These are phyloP conservation scores for Nyctibius grandis DNA, from an alignment of 2,797 vertebrate genomes.

Conservation along the genomic window DNA sequence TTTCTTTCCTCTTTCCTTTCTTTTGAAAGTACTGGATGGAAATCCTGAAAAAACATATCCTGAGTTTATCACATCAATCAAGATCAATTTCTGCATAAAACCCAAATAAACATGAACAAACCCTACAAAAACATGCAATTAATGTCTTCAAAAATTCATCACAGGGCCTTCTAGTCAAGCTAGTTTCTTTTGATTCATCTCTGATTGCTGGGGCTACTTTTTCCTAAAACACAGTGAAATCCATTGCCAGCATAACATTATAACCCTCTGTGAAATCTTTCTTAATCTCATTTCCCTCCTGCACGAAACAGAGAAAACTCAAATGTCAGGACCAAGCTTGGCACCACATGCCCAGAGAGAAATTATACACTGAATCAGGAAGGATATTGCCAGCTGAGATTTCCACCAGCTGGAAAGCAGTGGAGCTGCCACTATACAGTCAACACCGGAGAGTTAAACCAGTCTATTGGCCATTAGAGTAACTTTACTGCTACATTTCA, in stretches of 20 bases:
- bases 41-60: background rate
- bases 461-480: background rate
- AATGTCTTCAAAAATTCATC: background rate
- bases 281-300: background rate
- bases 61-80: background rate
- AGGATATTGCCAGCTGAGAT: background rate
- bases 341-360: background rate
- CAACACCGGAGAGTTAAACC: background rate
- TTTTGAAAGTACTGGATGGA: background rate
- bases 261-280: background rate
- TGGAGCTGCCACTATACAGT: background rate
- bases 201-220: background rate
- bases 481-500: background rate
- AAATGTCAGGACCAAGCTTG: background rate
- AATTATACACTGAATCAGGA: background rate
- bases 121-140: background rate
- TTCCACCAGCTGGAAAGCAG: background rate
- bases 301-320: background rate
- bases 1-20: background rate
- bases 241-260: background rate
- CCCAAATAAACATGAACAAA: background rate
- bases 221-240: background rate
- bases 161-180: background rate
- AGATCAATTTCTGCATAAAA: background rate
- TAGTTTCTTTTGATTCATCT: background rate